Evolutionary conservation across 1,140 invertebrate species (phyloP), one percentile per base, ranked within the genome.

Genomic region (Camponotus floridanus): DNA sequence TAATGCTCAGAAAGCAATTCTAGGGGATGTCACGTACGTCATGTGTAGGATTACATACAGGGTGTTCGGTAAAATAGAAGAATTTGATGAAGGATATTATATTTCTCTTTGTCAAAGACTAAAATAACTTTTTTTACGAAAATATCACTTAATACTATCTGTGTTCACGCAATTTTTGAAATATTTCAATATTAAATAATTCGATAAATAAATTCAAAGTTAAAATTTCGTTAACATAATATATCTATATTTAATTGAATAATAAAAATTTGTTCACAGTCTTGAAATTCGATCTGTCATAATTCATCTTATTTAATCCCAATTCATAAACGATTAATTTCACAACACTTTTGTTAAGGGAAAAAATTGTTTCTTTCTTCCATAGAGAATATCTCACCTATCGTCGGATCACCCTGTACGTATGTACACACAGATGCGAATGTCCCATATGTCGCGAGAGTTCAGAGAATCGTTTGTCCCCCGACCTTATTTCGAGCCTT

Each of bases 1-100:
- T 80, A 81, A 81, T 68, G 79, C 68, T 55, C 62, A 62, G 68
- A 74, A 83, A 73, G 79, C 39, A 83, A 83, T 83, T 83, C 55
- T 31, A 26, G 21, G 70, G 55, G 39, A 74, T 8, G 39, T 74
- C 68, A 83, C 9, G 55, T 83, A 73, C 31, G 64, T 83, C 79
- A 74, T 74, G 55, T 33, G 39, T 74, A 21, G 39, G 26, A 83
- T 48, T 42, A 74, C 68, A 74, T 83, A 83, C 36, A 73, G 79
- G 68, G 79, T 83, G 79, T 65, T 48, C 79, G 21, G 4, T 83
- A 83, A 51, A 51, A 74, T 61, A 45, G 15, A n/a, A 48, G 33
- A 45, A 80, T 57, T 79, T 80, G 33, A 62, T 21, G 15, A 79
- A 68, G 48, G 18, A 8, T 45, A n/a, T 6, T 11, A 42, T 31